These are phyloP conservation scores for Dromiciops gliroides DNA, from an alignment of 2,113 vertebrate species.

Conservation along the genomic window DNA sequence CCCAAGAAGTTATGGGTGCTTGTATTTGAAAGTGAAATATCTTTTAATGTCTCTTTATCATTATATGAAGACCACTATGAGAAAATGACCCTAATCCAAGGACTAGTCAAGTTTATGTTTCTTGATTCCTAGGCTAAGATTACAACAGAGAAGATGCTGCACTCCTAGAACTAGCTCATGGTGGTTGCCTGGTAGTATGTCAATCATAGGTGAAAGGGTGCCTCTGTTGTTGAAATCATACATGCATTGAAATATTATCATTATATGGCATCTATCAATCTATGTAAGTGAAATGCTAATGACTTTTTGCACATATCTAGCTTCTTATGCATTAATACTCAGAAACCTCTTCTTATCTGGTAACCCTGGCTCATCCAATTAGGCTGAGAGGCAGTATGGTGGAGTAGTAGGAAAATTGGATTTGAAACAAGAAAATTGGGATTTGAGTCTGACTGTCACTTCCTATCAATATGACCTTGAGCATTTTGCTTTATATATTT, in stretches of 20 bases:
- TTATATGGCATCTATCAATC: no score
- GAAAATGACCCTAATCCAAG: background rate
- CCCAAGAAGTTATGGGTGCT: background rate
- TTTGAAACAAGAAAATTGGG: background rate
- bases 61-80: background rate
- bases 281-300: background rate
- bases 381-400: background rate
- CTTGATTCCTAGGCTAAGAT: no score
- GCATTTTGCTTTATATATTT: background rate
- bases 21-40: constrained; percentile 6
- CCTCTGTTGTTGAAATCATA: no score
- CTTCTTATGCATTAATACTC: background rate
- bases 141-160: no score
- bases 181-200: background rate
- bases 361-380: background rate
- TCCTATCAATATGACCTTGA: background rate
- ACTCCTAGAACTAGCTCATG: no score
- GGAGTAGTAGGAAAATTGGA: background rate
- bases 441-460: background rate
- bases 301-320: background rate
- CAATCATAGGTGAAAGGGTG: background rate
- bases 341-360: background rate
- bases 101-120: no score
- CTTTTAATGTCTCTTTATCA: constrained; percentile 3
- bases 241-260: no score